Percentiles rank a stretch among this genome's conserved stretches.
These are phyloP conservation scores for Oncorhynchus masou DNA, from an alignment of 2,113 vertebrate species.

Conservation along the genomic window DNA sequence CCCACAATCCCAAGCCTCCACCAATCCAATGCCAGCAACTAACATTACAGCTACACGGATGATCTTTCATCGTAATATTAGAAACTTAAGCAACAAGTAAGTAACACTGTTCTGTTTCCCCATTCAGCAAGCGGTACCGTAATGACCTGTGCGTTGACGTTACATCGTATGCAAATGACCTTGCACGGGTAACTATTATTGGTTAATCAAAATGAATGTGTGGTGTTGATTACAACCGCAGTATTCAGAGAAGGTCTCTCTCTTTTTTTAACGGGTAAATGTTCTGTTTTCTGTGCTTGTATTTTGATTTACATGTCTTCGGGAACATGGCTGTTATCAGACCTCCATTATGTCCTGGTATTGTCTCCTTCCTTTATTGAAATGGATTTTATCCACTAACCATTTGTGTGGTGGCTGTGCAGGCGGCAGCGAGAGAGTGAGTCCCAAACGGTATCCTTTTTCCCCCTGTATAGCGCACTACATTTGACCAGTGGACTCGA, in stretches of 20 bases:
- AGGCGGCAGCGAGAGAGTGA: too few relatives aligned
- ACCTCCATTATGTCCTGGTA: conserved; percentile 65
- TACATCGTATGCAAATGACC: conserved; percentile 43
- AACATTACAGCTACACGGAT: too few relatives aligned
- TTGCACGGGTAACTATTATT: conserved; percentile 30
- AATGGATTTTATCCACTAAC: conserved; percentile 64
- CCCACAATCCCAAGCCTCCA: too few relatives aligned
- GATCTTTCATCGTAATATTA: too few relatives aligned
- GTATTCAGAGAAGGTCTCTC: conserved; percentile 43
- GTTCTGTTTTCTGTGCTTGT: conserved; percentile 57
- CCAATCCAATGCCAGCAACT: too few relatives aligned
- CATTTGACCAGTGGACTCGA: too few relatives aligned
- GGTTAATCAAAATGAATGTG: conserved; percentile 55
- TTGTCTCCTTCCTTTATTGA: conserved; percentile 67
- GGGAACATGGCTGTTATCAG: conserved; percentile 72
- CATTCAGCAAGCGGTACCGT: too few relatives aligned
- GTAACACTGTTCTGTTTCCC: too few relatives aligned
- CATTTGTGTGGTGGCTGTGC: conserved; percentile 35
- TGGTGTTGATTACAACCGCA: conserved; percentile 53
- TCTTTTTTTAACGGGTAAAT: conserved; percentile 49
- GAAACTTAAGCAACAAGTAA: too few relatives aligned
- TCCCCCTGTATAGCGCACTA: too few relatives aligned
- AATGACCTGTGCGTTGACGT: conserved; percentile 22
- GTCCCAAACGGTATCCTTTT: too few relatives aligned
- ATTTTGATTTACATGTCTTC: conserved; percentile 71